Base-by-base conservation (phyloP, 2,797 vertebrate genomes). In the Diplodus sargus region DNA sequence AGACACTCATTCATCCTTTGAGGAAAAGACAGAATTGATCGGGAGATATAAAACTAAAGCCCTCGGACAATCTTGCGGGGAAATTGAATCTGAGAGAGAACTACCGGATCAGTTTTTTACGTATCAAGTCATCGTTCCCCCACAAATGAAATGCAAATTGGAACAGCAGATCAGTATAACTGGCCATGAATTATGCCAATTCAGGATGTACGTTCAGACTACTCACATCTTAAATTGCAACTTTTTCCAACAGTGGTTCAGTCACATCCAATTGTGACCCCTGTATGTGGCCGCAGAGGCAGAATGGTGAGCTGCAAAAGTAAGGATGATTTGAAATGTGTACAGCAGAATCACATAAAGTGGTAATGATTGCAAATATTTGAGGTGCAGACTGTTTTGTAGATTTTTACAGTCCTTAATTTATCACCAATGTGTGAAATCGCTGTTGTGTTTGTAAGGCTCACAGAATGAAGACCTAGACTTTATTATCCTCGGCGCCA, bases 11-110 rank as follows among this genome's bases (percentile, higher is more conserved):
- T 84, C 82, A 86, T 86, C 82, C 85, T 89, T 85, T 76, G 81
- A 90, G 87, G 76, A 79, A 86, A 83, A 86, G 78, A 80, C 80
- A 85, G 78, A 79, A 87, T 90, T 89, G 87, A 91, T 91, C 49
- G 51, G 63, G 53, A 85, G 85, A 82, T 85, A 84, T 77, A 81
- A 87, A 91, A 89, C 78, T 56, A 83, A 85, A 90, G 83, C 81
- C 81, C 72, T 63, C 52, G 45, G 64, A 85, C 61, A 79, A 82
- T 71, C 70, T 74, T 43, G 52, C 57, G 76, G 80, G 18, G n/a
- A 83, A 89, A 85, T 85, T 67, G 73, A 58, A 87, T 89, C 87
- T 85, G 61, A 76, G 51, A 85, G 73, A 66, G 70, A 71, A 69
- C 68, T 53, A 68, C 66, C 10, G 30, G 66, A 89, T 71, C 34